Conservation (phyloP, 2,797 vertebrate species). For the Atherinosoma microstoma region DNA sequence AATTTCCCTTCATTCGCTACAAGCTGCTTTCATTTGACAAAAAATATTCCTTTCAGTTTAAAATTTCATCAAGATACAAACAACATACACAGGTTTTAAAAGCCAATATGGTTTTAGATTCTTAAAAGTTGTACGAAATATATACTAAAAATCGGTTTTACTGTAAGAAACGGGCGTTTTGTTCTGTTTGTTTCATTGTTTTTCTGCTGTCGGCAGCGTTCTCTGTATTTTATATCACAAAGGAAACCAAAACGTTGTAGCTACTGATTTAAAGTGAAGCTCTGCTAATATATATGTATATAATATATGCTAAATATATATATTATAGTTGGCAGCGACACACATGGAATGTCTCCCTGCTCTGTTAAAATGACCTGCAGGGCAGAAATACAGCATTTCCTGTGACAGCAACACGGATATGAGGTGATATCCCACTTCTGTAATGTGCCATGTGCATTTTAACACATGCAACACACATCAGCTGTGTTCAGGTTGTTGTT, state of each 20-base stretch:
- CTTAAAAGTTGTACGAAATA: constrained; percentile 54
- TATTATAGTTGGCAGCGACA: neutral
- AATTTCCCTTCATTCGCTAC: neutral
- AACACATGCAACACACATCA: too few species aligned
- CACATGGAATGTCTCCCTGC: neutral
- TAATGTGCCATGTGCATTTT: too few species aligned
- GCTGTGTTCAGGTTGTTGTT: neutral
- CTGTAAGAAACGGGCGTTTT: neutral
- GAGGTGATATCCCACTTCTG: neutral
- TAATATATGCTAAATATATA: too few species aligned
- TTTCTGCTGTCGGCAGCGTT: neutral
- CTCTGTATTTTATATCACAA: neutral
- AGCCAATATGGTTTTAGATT: constrained; percentile 32
- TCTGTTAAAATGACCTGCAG: neutral
- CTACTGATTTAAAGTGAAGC: neutral
- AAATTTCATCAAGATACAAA: constrained; percentile 45
- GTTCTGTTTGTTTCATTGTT: neutral
- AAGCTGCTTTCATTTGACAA: constrained; percentile 32
- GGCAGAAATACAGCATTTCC: neutral
- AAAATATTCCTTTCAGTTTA: constrained; percentile 54
- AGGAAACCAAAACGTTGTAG: neutral
- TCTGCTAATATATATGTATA: neutral
- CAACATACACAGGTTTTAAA: constrained; percentile 16
- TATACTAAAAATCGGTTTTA: constrained; percentile 28
- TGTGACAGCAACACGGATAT: too few species aligned